Conservation (phyloP, 2,113 vertebrate species). For the Xerus inauris region DNA sequence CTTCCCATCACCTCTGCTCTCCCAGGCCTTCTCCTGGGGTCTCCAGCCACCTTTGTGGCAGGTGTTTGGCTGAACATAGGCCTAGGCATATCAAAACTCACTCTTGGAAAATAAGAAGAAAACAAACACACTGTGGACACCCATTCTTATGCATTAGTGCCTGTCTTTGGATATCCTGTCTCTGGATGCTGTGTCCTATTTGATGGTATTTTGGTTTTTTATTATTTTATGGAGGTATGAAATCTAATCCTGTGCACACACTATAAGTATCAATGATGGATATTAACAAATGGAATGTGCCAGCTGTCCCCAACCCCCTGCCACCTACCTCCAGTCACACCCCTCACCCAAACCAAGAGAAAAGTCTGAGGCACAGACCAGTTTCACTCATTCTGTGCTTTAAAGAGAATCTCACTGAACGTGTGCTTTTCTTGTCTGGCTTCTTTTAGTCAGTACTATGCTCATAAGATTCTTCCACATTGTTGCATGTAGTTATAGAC, state of each 20-base stretch:
- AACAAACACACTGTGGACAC: neutral
- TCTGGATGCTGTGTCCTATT: neutral
- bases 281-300: neutral
- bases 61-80: too few species aligned
- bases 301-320: too few species aligned
- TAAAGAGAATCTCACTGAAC: fast-evolving
- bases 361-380: neutral
- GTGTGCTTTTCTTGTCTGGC: neutral
- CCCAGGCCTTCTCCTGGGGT: neutral
- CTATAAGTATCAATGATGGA: neutral
- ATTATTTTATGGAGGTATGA: neutral
- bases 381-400: neutral
- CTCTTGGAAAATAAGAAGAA: neutral
- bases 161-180: too few species aligned
- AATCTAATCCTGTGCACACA: neutral
- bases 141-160: neutral
- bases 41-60: neutral
- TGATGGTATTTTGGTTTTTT: neutral
- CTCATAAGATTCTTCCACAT: neutral
- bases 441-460: neutral
- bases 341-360: neutral
- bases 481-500: neutral
- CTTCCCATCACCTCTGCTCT: neutral
- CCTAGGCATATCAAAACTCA: neutral
- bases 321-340: fast-evolving